These are phyloP conservation scores for Paralichthys olivaceus DNA, from an alignment of 2,113 vertebrate genomes.

Conservation along the genomic window DNA sequence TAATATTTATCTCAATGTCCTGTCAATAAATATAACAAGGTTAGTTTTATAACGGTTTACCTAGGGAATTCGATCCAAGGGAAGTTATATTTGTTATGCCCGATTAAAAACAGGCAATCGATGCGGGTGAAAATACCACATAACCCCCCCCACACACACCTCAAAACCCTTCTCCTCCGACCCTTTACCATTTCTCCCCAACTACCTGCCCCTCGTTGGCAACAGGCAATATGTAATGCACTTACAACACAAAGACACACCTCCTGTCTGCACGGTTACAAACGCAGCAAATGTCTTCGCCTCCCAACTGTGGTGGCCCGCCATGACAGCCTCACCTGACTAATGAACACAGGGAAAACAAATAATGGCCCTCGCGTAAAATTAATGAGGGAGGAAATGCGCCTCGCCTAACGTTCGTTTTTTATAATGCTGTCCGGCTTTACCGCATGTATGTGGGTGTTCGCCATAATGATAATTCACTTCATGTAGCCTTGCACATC, in stretches of 20 bases:
- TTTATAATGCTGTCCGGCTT: slow-evolving; percentile 59
- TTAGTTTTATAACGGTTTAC: slow-evolving; percentile 91
- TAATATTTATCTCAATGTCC: slow-evolving; percentile 95
- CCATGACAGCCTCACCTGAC: slow-evolving; percentile 71
- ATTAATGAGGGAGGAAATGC: slow-evolving; percentile 78
- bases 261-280: slow-evolving; percentile 68
- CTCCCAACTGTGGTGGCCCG: slow-evolving; percentile 65
- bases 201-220: slow-evolving; percentile 35
- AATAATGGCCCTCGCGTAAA: slow-evolving; percentile 75
- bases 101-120: slow-evolving; percentile 86
- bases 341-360: slow-evolving; percentile 79
- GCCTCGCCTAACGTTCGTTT: slow-evolving; percentile 61
- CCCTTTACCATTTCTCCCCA: slow-evolving; percentile 21
- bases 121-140: slow-evolving; percentile 61
- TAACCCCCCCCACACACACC: slow-evolving; percentile 14
- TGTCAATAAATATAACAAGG: slow-evolving; percentile 96
- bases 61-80: slow-evolving; percentile 87
- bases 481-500: slow-evolving; percentile 62
- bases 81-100: slow-evolving; percentile 89
- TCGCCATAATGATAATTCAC: slow-evolving; percentile 73
- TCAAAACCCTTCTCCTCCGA: slow-evolving; percentile 6
- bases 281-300: slow-evolving; percentile 67
- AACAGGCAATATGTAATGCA: slow-evolving; percentile 65
- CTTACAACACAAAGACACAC: slow-evolving; percentile 59
- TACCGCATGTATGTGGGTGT: slow-evolving; percentile 65